Evolutionary conservation across 2,797 vertebrate genomes (phyloP), one percentile per base, ranked within the genome.

Genomic region (Echiichthys vipera): DNA sequence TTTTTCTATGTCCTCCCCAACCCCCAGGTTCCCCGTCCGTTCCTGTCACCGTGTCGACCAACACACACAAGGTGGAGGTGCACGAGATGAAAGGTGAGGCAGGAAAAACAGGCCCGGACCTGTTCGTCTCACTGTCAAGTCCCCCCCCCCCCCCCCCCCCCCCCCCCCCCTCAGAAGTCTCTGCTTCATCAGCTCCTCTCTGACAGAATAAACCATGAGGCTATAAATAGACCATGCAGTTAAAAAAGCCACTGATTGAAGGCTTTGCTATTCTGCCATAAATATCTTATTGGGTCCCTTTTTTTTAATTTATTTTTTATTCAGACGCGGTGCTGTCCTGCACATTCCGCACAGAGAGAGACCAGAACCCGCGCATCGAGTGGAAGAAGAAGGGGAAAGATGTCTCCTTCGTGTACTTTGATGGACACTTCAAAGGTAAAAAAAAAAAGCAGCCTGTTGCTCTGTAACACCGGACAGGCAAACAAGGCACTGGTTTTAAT

Each of bases 311-410:
- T 42, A 4, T 24, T 12, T 14, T 5, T 14, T 20, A 4, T 14
- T 17, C 84, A 99, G 98, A 96, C 7, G 96, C 94, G 0, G 92
- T 90, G 83, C 95, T 99, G 84, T 95, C 94, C 62, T 99, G 98
- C 90, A 90, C 86, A 46, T 96, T 95, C 84, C 93, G 64, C 73
- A 94, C 96, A 7, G 95, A 95, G 43, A 92, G 34, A 12, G 95
- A 94, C 7, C 82, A 61, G 17, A 88, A 83, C 46, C 94, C 96
- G 0, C 96, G 98, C 83, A 94, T 98, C 67, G 98, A 99, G 86
- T 99, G 98, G 98, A 99, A 99, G 94, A 99, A 96, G 91, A 95
- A 88, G 6, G 74, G 91, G 17, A 90, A 80, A 4, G 94, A 93
- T 4, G 92, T 97, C 37, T 97, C 96, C 54, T 96, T 99, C 53